Percentiles rank a stretch among this genome's conserved stretches.
These are phyloP conservation scores for Scrobipalpa costella DNA, from an alignment of 2,888 invertebrate species.

Conservation along the genomic window DNA sequence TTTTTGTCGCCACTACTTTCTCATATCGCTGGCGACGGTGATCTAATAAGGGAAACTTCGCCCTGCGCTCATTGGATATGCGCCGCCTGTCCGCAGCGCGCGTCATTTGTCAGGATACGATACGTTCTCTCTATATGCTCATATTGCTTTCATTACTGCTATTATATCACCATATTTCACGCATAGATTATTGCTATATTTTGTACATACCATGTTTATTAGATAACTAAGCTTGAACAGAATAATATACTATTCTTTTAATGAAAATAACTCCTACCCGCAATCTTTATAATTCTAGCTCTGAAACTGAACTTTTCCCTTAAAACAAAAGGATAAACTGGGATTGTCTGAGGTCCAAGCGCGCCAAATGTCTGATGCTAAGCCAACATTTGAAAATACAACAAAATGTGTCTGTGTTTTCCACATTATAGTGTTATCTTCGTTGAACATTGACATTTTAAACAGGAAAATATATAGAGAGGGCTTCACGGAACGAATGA, in stretches of 20 bases:
- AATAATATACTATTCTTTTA: too few relatives aligned
- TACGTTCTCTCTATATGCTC: slow-evolving; percentile 29
- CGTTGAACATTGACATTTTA: slow-evolving; percentile 43
- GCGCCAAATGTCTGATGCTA: slow-evolving; percentile 18
- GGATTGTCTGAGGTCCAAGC: slow-evolving; percentile 21
- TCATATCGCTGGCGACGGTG: slow-evolving; percentile 67
- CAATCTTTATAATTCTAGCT: background rate
- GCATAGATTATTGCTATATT: slow-evolving; percentile 9
- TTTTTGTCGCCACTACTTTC: slow-evolving; percentile 74
- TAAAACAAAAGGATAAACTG: slow-evolving; percentile 25
- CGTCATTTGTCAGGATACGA: slow-evolving; percentile 57
- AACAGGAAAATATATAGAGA: slow-evolving; percentile 48
- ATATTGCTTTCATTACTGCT: slow-evolving; percentile 22
- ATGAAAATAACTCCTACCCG: background rate
- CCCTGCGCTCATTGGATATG: slow-evolving; percentile 73
- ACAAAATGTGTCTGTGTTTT: slow-evolving; percentile 23
- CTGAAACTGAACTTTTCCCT: background rate
- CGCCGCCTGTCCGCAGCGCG: slow-evolving; percentile 63
- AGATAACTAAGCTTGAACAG: too few relatives aligned
- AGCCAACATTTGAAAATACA: slow-evolving; percentile 23
- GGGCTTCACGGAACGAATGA: slow-evolving; percentile 49
- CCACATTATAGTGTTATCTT: slow-evolving; percentile 25
- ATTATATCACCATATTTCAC: slow-evolving; percentile 32
- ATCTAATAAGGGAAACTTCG: slow-evolving; percentile 78
- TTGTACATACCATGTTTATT: background rate